phyloP scores from a whole-genome alignment of 1,140 invertebrate species.

The Tyrophagus putrescentiae region DNA sequence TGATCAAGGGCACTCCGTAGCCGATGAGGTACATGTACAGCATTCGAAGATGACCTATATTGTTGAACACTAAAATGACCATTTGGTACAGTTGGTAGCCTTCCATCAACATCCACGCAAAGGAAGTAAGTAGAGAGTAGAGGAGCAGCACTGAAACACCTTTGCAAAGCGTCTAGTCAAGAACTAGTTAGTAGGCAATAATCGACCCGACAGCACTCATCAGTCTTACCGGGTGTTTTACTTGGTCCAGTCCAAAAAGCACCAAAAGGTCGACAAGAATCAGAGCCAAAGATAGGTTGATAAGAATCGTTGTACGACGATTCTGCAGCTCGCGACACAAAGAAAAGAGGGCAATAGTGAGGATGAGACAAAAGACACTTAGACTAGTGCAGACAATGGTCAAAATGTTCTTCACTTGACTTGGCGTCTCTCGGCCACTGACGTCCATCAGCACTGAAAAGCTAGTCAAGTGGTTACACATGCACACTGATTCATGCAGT shows the following conservation, averaged over 20 bases:
- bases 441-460: conserved; percentile 52
- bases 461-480: conserved; percentile 38
- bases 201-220: background rate
- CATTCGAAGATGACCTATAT: conserved; percentile 6
- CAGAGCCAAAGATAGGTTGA: conserved; percentile 23
- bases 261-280: conserved; percentile 23
- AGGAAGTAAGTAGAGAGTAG: conserved; percentile 35
- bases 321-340: conserved; percentile 14
- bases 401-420: conserved; percentile 20
- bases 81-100: conserved; percentile 38
- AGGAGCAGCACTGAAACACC: conserved; percentile 35
- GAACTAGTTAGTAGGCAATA: background rate
- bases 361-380: conserved; percentile 20
- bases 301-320: conserved; percentile 22
- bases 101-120: conserved; percentile 39
- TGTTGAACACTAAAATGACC: conserved; percentile 36
- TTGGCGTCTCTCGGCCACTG: conserved; percentile 22
- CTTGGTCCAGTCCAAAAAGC: conserved; percentile 23
- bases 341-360: conserved; percentile 21
- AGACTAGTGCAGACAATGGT: conserved; percentile 21
- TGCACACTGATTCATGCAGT: conserved; percentile 30
- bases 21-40: conserved; percentile 8
- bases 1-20: conserved; percentile 8
- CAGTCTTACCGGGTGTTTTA: conserved; percentile 20
- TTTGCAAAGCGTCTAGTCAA: conserved; percentile 29